Evolutionary conservation across 2,888 invertebrate genomes (phyloP).

Genomic region (Empis stercorea): DNA sequence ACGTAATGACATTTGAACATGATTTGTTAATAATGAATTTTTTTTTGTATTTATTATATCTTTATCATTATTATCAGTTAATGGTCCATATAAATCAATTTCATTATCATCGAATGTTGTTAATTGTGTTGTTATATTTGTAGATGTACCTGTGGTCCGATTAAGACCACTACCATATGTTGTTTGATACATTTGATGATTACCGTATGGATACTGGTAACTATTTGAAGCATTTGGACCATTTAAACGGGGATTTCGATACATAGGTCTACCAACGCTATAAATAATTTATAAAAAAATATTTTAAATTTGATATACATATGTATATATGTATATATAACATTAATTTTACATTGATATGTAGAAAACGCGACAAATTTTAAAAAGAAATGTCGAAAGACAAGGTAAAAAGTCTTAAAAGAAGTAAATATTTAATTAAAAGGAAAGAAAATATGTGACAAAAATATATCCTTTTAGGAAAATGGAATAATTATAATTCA

Average conservation of each 20-base stretch:
- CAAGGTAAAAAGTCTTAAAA: too few relatives aligned
- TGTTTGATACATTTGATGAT: constrained; percentile 9
- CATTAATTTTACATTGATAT: too few relatives aligned
- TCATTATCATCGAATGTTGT: constrained; percentile 3
- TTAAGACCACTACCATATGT: constrained; percentile 3
- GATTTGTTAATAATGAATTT: constrained; percentile 5
- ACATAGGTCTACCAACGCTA: constrained; percentile 2
- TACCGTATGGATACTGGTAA: constrained; percentile 10
- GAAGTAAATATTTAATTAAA: too few relatives aligned
- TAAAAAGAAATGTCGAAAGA: too few relatives aligned
- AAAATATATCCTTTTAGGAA: too few relatives aligned
- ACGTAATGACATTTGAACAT: not conserved
- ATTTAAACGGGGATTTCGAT: constrained; percentile 9
- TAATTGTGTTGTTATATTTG: not conserved
- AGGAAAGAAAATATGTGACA: too few relatives aligned
- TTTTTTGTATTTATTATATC: constrained; percentile 3
- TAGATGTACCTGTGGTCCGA: not conserved
- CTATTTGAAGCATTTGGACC: constrained; percentile 8
- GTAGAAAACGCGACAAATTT: too few relatives aligned
- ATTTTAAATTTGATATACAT: not conserved
- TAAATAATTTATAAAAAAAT: not conserved
- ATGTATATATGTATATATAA: too few relatives aligned
- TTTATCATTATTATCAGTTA: constrained; percentile 4
- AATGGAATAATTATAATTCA: too few relatives aligned
- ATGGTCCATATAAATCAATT: constrained; percentile 3